Evolutionary conservation across 1,140 invertebrate species (phyloP).

Genomic region (Caerostris extrusa): DNA sequence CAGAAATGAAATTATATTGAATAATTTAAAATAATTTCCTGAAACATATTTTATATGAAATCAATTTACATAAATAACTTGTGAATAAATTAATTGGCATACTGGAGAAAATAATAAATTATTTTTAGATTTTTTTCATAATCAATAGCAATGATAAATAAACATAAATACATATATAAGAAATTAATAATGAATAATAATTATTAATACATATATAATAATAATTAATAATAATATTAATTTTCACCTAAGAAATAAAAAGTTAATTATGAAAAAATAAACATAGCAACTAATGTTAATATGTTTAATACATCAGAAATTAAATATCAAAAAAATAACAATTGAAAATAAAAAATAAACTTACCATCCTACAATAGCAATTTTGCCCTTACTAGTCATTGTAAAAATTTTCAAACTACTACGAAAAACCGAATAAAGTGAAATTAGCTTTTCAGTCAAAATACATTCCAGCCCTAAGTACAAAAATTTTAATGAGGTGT

Average conservation of each 20-base stretch:
- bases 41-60: too few species aligned
- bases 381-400: slow-evolving; percentile 55
- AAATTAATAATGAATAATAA: background rate
- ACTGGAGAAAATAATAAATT: too few species aligned
- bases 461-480: too few species aligned
- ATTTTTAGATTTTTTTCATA: too few species aligned
- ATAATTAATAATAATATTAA: background rate
- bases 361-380: slow-evolving; percentile 69
- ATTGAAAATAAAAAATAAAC: background rate
- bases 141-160: too few species aligned
- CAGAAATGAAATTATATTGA: background rate
- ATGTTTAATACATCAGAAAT: background rate
- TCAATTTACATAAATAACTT: too few species aligned
- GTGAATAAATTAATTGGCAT: too few species aligned
- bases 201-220: background rate
- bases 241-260: background rate
- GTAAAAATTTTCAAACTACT: background rate
- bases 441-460: background rate
- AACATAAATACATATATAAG: too few species aligned
- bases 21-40: too few species aligned
- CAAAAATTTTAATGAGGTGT: background rate
- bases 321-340: background rate
- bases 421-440: background rate
- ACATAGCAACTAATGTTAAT: background rate
- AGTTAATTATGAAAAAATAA: too few species aligned